These are phyloP conservation scores for Ganaspis brasiliensis DNA, from an alignment of 2,888 invertebrate species.

Conservation along the genomic window DNA sequence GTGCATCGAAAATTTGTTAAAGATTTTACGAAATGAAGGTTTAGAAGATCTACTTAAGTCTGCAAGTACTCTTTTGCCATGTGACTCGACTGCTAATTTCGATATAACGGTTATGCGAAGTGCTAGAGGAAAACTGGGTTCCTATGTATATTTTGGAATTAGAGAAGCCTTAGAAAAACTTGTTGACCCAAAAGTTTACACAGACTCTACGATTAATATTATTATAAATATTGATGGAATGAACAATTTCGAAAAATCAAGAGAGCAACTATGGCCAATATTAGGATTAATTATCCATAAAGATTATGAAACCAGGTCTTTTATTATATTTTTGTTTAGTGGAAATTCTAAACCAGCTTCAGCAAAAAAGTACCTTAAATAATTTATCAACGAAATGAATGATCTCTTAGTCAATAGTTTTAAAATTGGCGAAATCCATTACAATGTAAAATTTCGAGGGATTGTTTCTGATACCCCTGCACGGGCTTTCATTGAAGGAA, in stretches of 20 bases:
- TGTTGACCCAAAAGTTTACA: slow-evolving; percentile 46
- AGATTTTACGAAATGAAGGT: neutral
- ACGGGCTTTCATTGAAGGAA: neutral
- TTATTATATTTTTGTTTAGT: slow-evolving; percentile 19
- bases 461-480: slow-evolving; percentile 53
- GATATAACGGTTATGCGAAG: neutral
- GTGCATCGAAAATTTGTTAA: neutral
- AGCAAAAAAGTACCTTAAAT: slow-evolving; percentile 35
- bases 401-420: neutral
- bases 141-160: slow-evolving; percentile 27
- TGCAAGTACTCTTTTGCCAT: neutral
- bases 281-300: slow-evolving; percentile 42
- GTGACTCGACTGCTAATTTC: neutral
- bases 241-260: slow-evolving; percentile 47
- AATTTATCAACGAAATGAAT: slow-evolving; percentile 46
- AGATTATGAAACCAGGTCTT: slow-evolving; percentile 46
- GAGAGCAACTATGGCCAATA: slow-evolving; percentile 52
- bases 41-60: neutral
- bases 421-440: slow-evolving; percentile 1
- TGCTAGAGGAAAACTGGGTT: neutral
- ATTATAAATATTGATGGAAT: slow-evolving; percentile 54
- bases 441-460: slow-evolving; percentile 48
- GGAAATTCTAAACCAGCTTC: slow-evolving; percentile 46
- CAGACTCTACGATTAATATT: slow-evolving; percentile 50
- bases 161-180: slow-evolving; percentile 6